Conservation (phyloP, 2,888 invertebrate species). For the Lumbricus terrestris region DNA sequence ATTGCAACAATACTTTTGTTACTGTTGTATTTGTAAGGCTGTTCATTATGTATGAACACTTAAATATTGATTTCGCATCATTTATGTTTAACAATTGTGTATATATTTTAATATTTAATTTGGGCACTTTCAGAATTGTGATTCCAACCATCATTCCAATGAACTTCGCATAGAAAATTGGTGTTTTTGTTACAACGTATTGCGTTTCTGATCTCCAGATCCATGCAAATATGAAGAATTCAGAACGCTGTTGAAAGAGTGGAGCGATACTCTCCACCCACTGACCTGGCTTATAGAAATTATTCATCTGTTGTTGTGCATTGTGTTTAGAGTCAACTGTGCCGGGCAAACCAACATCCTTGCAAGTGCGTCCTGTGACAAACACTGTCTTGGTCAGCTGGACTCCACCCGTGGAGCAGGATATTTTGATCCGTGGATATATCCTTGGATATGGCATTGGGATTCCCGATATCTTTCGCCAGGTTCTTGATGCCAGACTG, state of each 20-base stretch:
- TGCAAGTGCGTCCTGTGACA: slow-evolving; percentile 75
- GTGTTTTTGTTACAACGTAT: neutral
- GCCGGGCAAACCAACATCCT: slow-evolving; percentile 79
- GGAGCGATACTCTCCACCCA: neutral
- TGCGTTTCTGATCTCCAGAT: neutral
- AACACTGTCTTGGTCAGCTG: slow-evolving; percentile 87
- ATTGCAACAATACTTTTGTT: too few relatives aligned
- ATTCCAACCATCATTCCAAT: too few relatives aligned
- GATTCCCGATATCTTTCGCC: slow-evolving; percentile 82
- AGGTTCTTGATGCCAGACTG: slow-evolving; percentile 77
- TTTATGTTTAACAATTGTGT: too few relatives aligned
- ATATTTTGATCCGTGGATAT: slow-evolving; percentile 83
- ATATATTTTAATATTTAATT: too few relatives aligned
- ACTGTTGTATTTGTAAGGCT: too few relatives aligned
- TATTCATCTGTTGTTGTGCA: neutral
- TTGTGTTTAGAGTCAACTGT: slow-evolving; percentile 65
- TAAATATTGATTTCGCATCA: too few relatives aligned
- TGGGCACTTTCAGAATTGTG: too few relatives aligned
- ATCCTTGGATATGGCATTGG: slow-evolving; percentile 94
- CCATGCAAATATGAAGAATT: neutral
- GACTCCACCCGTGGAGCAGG: slow-evolving; percentile 77
- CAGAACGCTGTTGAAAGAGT: neutral
- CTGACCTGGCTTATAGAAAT: neutral
- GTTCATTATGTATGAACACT: too few relatives aligned
- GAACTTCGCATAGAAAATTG: too few relatives aligned